These are phyloP conservation scores for Muricea muricata DNA, from an alignment of 92 coral and sea anemone genomes.

Conservation along the genomic window DNA sequence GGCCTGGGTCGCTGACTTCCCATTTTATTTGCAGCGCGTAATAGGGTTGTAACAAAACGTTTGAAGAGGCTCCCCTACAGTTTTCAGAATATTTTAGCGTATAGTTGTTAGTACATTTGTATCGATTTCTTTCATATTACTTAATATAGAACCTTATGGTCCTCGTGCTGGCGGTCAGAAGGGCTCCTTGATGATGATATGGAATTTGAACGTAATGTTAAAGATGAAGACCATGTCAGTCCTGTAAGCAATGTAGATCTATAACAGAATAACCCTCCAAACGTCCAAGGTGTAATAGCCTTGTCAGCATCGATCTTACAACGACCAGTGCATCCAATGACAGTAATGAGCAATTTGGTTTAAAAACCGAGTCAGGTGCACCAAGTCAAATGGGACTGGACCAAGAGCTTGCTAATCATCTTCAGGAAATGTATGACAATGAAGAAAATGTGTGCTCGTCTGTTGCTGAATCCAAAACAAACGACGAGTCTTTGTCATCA, in stretches of 20 bases:
- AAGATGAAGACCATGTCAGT: background rate
- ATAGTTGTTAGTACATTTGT: no score
- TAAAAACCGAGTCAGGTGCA: background rate
- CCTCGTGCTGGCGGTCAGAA: constrained; percentile 55
- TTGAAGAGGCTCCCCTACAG: no score
- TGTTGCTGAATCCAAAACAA: background rate
- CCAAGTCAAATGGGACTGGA: background rate
- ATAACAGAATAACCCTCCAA: no score
- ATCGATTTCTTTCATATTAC: no score
- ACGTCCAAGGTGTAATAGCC: no score
- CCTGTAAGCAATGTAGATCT: no score
- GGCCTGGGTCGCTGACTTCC: no score
- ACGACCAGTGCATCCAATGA: background rate
- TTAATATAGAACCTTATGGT: no score
- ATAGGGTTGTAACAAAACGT: no score
- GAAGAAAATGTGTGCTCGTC: background rate
- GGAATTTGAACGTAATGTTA: background rate
- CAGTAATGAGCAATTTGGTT: background rate
- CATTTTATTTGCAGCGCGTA: no score
- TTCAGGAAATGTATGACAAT: background rate
- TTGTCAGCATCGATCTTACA: background rate
- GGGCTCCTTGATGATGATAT: constrained; percentile 19
- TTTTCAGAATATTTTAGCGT: no score
- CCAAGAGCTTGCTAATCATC: background rate
- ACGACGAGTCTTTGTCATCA: background rate